Percentiles rank a stretch among this genome's conserved stretches.
phyloP scores from a whole-genome alignment of 2,113 vertebrate species.

The Dissostichus mawsoni region DNA sequence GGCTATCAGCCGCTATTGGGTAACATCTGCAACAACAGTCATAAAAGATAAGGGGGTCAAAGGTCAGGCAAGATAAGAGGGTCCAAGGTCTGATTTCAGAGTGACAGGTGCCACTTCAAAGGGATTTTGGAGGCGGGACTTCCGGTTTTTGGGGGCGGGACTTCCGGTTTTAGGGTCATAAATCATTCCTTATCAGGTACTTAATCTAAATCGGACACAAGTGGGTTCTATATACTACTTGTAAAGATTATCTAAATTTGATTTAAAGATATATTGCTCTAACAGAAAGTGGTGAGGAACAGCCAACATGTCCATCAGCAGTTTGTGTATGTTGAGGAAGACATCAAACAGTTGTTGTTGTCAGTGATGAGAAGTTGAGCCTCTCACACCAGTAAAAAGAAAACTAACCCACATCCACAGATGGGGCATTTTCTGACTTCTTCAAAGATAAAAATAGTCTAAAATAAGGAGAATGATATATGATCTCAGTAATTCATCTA shows the following conservation, averaged over 20 bases:
- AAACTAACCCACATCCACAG: slow-evolving; percentile 30
- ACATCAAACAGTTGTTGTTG: not conserved
- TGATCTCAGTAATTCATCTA: slow-evolving; percentile 73
- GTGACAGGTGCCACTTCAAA: too few relatives aligned
- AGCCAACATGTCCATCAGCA: slow-evolving; percentile 14
- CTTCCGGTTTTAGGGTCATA: too few relatives aligned
- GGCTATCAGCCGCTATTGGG: too few relatives aligned
- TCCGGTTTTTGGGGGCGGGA: too few relatives aligned
- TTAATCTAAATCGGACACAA: too few relatives aligned
- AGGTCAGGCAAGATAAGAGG: too few relatives aligned
- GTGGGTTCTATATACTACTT: too few relatives aligned
- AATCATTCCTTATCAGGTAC: too few relatives aligned
- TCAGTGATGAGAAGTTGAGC: slow-evolving; percentile 29
- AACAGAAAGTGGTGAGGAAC: not conserved
- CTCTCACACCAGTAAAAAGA: slow-evolving; percentile 17
- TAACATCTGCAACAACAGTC: too few relatives aligned
- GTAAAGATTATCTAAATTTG: not conserved
- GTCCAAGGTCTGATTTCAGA: too few relatives aligned
- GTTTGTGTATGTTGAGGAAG: slow-evolving; percentile 11
- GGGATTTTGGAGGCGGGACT: too few relatives aligned
- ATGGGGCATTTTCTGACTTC: slow-evolving; percentile 46
- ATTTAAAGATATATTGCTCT: not conserved
- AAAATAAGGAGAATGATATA: slow-evolving; percentile 71
- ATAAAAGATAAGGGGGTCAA: too few relatives aligned
- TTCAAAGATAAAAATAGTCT: slow-evolving; percentile 65